Evolutionary conservation across 2,113 vertebrate species (phyloP), one percentile per base, ranked within the genome.

Genomic region (Pipra filicauda): DNA sequence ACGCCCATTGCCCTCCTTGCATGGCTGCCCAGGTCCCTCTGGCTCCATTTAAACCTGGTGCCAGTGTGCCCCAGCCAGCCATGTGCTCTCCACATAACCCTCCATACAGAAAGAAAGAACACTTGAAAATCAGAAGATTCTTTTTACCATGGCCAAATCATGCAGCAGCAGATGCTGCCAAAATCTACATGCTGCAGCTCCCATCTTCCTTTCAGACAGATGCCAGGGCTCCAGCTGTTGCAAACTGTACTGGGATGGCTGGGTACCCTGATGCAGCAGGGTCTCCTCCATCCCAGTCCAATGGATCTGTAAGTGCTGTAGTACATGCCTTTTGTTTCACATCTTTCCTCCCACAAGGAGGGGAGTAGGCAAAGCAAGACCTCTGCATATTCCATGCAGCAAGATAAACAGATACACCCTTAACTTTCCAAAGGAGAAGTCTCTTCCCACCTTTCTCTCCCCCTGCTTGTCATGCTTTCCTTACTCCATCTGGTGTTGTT

Each of bases 21-120:
- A 1, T 6, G 27, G 43, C 49, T 64, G 41, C 64, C 33, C 17
- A 18, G 17, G 65, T 19, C 8, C 16, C 15, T 20, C 54, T 31
- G 28, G 46, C 44, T 41, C 26, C 1, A 0, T 27, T 48, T 11
- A n/a, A 15, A 27, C 21, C 49, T 2, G 1, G 26, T 26, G 26
- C 27, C 51, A 28, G 33, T 6, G 37, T 27, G 19, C 31, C 58
- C 10, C 4, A 1, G 28, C 13, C 51, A 76, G 44, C 75, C 49
- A 15, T 4, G 0, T 46, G 41, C 46, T 39, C 35, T 76, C 49
- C 69, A 64, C 44, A 11, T 7, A 23, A 39, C 18, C 30, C 44
- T 61, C 22, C 41, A 11, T 10, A 48, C 12, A 72, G 64, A 72
- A 57, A 81, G 23, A 52, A 24, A 71, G 19, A 61, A 44, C 16